Conservation (phyloP, 2,113 vertebrate genomes). For the Leptocoma aspasia region DNA sequence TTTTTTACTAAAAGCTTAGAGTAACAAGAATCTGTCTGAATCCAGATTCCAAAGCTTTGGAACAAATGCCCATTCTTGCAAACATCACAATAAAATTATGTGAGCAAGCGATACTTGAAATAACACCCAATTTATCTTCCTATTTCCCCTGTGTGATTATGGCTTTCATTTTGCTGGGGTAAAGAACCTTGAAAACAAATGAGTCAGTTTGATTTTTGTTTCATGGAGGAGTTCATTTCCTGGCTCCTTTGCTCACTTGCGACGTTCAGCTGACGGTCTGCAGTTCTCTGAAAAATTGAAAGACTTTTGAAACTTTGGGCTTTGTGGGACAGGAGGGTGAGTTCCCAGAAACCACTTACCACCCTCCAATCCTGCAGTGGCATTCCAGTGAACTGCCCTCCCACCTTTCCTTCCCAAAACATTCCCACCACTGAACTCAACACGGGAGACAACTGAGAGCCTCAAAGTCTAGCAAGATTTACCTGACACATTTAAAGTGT, state of each 20-base stretch:
- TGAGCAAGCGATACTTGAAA: conserved; percentile 43
- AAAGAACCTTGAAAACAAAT: conserved; percentile 54
- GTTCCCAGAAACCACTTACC: neutral
- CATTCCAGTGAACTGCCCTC: neutral
- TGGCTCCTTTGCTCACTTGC: neutral
- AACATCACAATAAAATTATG: conserved; percentile 56
- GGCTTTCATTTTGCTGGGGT: conserved; percentile 38
- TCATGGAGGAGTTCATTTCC: conserved; percentile 37
- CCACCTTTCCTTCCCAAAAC: neutral
- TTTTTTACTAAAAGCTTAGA: conserved; percentile 12
- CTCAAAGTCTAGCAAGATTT: neutral
- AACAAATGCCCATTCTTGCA: conserved; percentile 46
- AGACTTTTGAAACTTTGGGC: neutral
- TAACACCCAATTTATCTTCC: conserved; percentile 54
- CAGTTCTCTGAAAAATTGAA: neutral
- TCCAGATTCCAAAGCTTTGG: conserved; percentile 7
- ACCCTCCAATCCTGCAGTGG: neutral
- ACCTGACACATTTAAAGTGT: neutral
- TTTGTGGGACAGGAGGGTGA: neutral
- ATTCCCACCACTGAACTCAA: neutral
- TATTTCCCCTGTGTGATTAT: conserved; percentile 54
- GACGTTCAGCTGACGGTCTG: accelerated
- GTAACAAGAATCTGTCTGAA: conserved; percentile 10
- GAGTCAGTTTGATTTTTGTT: conserved; percentile 61
- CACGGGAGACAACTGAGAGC: neutral